These are phyloP conservation scores for Ecliptopera silaceata DNA, from an alignment of 2,888 invertebrate genomes.

Conservation along the genomic window DNA sequence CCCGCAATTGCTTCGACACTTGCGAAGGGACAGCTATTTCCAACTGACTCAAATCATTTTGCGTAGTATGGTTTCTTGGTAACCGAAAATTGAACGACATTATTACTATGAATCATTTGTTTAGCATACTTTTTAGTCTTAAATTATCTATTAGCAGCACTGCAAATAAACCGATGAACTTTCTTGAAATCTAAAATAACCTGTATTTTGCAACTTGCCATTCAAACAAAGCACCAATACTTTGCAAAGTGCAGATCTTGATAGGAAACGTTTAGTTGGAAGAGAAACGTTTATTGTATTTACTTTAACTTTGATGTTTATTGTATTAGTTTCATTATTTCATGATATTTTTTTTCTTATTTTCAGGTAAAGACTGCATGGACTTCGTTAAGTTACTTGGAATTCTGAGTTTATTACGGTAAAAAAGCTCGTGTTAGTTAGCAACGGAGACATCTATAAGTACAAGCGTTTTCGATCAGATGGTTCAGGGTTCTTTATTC, in stretches of 20 bases:
- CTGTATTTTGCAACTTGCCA: background rate
- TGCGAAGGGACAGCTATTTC: constrained; percentile 59
- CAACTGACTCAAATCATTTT: constrained; percentile 33
- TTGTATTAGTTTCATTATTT: background rate
- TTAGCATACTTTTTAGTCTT: background rate
- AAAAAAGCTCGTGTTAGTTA: no score
- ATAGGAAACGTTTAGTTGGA: no score
- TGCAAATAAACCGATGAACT: background rate
- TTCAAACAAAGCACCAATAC: constrained; percentile 16
- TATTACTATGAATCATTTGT: background rate
- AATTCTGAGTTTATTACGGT: background rate
- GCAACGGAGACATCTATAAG: no score
- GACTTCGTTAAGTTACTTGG: background rate
- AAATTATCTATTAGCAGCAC: no score
- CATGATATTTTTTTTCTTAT: background rate
- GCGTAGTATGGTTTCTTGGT: background rate
- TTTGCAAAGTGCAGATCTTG: constrained; percentile 16
- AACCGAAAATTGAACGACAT: background rate
- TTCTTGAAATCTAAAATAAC: background rate
- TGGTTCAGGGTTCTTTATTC: no score
- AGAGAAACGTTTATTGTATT: constrained; percentile 22
- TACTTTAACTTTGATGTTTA: constrained; percentile 7
- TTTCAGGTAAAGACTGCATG: background rate
- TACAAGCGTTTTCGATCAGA: no score
- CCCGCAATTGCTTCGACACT: constrained; percentile 53